A percentile compares a stretch with the other conserved stretches of the same genome.
These are phyloP conservation scores for Australoheros facetus DNA, from an alignment of 2,797 vertebrate species.

Conservation along the genomic window DNA sequence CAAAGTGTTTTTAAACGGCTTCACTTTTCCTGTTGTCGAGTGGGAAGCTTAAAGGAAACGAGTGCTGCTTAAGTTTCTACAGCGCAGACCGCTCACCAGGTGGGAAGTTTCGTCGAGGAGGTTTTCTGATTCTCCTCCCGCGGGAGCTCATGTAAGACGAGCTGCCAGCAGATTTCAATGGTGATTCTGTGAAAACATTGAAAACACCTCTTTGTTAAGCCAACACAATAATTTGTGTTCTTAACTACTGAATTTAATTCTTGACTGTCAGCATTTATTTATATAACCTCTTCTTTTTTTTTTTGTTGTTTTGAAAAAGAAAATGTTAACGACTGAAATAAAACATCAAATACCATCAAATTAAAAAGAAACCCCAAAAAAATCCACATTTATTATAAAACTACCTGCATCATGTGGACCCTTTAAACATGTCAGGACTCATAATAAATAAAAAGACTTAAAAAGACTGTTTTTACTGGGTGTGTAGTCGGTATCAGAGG, in stretches of 20 bases:
- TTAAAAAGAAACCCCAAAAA: not conserved
- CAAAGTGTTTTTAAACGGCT: not conserved
- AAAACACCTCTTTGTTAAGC: not conserved
- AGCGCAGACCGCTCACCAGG: slow-evolving; percentile 64
- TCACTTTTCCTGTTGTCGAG: not conserved
- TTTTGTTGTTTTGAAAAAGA: not conserved
- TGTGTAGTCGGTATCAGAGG: slow-evolving; percentile 77
- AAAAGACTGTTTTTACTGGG: slow-evolving; percentile 73
- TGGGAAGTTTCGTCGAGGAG: slow-evolving; percentile 62
- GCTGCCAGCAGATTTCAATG: slow-evolving; percentile 58
- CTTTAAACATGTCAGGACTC: not conserved
- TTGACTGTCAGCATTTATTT: not conserved
- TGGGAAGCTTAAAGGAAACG: not conserved
- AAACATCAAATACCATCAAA: not conserved
- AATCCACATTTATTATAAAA: not conserved
- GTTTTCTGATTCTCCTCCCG: slow-evolving; percentile 78
- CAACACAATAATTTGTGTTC: not conserved
- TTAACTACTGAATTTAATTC: not conserved
- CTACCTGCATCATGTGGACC: not conserved
- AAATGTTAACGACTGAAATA: not conserved
- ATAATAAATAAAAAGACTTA: not conserved
- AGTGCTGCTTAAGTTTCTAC: not conserved
- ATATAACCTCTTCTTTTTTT: not conserved
- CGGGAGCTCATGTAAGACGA: slow-evolving; percentile 76
- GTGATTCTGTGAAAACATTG: slow-evolving; percentile 64